Conservation (phyloP, 2,888 invertebrate species). For the Mesorhabditis spiculigera region DNA sequence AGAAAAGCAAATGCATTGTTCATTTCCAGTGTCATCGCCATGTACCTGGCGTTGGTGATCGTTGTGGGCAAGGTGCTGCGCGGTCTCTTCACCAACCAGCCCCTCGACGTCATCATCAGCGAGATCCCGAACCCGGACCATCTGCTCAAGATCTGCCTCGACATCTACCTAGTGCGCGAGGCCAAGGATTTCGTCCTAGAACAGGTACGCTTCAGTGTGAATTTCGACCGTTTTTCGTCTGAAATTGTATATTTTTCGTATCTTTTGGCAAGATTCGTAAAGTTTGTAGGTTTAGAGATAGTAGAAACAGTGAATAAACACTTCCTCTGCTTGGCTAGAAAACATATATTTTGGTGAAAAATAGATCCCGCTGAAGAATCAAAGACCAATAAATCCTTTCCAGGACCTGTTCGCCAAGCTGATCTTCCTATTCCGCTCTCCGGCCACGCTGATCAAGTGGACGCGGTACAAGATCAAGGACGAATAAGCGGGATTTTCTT, state of each 20-base stretch:
- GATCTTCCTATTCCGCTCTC: conserved; percentile 93
- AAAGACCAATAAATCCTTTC: conserved; percentile 9
- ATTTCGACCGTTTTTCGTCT: too few species aligned
- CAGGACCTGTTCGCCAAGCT: conserved; percentile 93
- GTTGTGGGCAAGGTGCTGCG: conserved; percentile 85
- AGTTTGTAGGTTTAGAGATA: too few species aligned
- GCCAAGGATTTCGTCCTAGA: conserved; percentile 85
- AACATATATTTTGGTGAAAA: too few species aligned
- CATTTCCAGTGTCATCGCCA: conserved; percentile 79
- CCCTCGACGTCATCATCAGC: conserved; percentile 71
- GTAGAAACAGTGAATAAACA: too few species aligned
- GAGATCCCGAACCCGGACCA: conserved; percentile 68
- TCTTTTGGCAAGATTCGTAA: too few species aligned
- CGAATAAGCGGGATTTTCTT: background rate
- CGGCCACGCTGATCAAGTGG: conserved; percentile 84
- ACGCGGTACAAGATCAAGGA: conserved; percentile 58
- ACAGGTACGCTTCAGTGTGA: conserved; percentile 67
- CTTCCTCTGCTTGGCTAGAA: too few species aligned
- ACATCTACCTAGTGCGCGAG: conserved; percentile 78
- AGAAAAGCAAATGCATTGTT: too few species aligned
- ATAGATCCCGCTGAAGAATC: background rate
- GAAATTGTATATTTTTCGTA: too few species aligned
- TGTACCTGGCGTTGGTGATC: conserved; percentile 91
- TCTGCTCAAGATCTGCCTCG: conserved; percentile 64
- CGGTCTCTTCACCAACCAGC: conserved; percentile 82